These are phyloP conservation scores for Ophiodon elongatus DNA, from an alignment of 2,113 vertebrate species.

Conservation along the genomic window DNA sequence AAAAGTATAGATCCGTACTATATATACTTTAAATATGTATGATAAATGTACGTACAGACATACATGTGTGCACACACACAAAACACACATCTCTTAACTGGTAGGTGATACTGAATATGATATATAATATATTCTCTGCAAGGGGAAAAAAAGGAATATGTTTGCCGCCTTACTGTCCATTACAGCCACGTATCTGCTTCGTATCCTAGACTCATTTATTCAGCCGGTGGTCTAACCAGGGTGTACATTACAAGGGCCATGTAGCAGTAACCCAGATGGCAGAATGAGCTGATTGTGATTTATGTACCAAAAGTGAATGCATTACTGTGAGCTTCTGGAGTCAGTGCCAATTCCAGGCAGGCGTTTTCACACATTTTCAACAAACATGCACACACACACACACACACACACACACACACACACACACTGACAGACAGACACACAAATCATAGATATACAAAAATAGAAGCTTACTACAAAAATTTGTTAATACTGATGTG, in stretches of 20 bases:
- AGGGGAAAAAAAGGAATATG: slow-evolving; percentile 6
- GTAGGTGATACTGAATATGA: neutral
- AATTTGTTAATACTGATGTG: neutral
- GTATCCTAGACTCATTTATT: slow-evolving; percentile 60
- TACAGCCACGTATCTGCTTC: slow-evolving; percentile 53
- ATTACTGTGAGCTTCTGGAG: slow-evolving; percentile 66
- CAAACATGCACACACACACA: neutral
- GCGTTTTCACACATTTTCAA: slow-evolving; percentile 53
- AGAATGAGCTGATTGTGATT: slow-evolving; percentile 82
- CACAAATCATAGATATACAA: slow-evolving; percentile 14
- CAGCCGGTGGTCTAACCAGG: slow-evolving; percentile 70
- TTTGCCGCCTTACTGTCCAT: slow-evolving; percentile 39
- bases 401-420: slow-evolving; percentile 34
- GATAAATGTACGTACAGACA: neutral
- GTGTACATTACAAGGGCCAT: slow-evolving; percentile 77
- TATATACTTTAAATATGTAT: too few species aligned
- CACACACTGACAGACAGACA: slow-evolving; percentile 22
- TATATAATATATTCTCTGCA: neutral
- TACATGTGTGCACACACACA: neutral
- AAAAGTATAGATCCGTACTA: neutral
- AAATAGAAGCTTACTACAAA: slow-evolving; percentile 10
- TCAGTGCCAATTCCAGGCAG: slow-evolving; percentile 66
- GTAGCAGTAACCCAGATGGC: slow-evolving; percentile 81
- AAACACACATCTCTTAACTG: neutral
- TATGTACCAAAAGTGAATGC: slow-evolving; percentile 78